A percentile compares a stretch with the other conserved stretches of the same genome.
Conservation (phyloP, 2,113 vertebrate species). For the Bufo bufo region DNA sequence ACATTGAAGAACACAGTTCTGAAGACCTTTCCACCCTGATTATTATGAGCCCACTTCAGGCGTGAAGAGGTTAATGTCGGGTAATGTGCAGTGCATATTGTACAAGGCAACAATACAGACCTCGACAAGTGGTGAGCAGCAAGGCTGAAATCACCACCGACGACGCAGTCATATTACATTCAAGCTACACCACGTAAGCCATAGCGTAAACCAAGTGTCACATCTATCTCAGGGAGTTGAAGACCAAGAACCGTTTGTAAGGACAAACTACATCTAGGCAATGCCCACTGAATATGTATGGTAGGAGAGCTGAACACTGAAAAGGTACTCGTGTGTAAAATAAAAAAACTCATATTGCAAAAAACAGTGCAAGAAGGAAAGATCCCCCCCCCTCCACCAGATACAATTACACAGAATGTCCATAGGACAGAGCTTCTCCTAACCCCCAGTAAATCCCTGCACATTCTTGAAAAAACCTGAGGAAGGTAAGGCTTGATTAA, state of each 20-base stretch:
- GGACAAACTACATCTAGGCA: constrained; percentile 55
- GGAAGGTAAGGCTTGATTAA: constrained; percentile 74
- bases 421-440: constrained; percentile 64
- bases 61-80: not conserved
- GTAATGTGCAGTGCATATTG: constrained; percentile 9
- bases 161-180: constrained; percentile 33
- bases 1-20: not conserved
- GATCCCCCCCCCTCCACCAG: constrained; percentile 56
- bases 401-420: constrained; percentile 58
- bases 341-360: constrained; percentile 70
- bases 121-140: constrained; percentile 5
- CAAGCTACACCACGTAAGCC: constrained; percentile 21
- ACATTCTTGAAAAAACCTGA: constrained; percentile 73
- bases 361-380: constrained; percentile 72
- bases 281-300: constrained; percentile 31
- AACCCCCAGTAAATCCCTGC: constrained; percentile 71
- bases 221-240: constrained; percentile 37
- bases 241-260: not conserved
- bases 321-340: constrained; percentile 69
- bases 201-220: constrained; percentile 35
- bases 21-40: not conserved
- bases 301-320: constrained; percentile 70
- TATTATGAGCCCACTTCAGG: not conserved
- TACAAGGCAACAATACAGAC: constrained; percentile 13
- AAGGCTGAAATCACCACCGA: not conserved